phyloP scores from a whole-genome alignment of 2,113 vertebrate genomes.

The Candoia aspera region DNA sequence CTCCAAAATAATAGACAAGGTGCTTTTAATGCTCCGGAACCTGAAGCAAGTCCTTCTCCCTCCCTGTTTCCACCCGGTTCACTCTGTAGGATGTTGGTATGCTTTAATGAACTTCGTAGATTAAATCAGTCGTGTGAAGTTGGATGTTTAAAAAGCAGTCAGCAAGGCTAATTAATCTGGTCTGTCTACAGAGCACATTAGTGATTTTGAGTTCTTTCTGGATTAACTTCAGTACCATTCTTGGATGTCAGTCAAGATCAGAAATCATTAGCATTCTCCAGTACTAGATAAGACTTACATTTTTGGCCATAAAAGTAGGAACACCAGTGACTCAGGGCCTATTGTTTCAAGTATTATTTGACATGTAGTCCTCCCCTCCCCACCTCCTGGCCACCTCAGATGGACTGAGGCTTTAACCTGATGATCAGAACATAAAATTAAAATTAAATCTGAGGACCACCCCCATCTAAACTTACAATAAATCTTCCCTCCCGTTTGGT shows the following conservation, averaged over 20 bases:
- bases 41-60: neutral
- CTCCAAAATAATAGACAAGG: neutral
- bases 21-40: conserved; percentile 28
- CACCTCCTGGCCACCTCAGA: neutral
- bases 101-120: conserved; percentile 53
- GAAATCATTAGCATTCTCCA: neutral
- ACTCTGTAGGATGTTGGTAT: conserved; percentile 9
- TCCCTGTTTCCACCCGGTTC: neutral
- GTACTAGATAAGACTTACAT: neutral
- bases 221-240: neutral
- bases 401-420: neutral
- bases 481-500: neutral
- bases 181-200: neutral
- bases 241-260: conserved; percentile 12
- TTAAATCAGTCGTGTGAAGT: neutral
- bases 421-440: neutral
- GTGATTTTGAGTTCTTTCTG: neutral
- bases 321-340: neutral
- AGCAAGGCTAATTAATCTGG: conserved; percentile 47
- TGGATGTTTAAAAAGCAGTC: conserved; percentile 22
- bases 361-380: neutral
- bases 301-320: neutral
- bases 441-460: no score
- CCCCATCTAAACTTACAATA: neutral
- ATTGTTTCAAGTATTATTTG: neutral